A percentile compares a stretch with the other conserved stretches of the same genome.
phyloP scores from a whole-genome alignment of 1,140 invertebrate genomes.

The Drosophila equinoxialis region DNA sequence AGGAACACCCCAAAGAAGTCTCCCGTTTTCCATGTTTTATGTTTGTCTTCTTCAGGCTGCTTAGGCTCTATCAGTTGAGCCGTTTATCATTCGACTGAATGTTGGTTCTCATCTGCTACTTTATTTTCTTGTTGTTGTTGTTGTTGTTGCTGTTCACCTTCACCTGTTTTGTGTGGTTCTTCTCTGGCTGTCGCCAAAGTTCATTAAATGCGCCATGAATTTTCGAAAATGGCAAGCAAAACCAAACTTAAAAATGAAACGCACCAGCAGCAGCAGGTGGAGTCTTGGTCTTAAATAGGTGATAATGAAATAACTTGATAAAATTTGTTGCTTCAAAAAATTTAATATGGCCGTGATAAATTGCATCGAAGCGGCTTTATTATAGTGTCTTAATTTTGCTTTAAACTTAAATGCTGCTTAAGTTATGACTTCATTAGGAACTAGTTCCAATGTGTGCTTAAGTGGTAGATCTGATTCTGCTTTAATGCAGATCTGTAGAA shows the following conservation, averaged over 20 bases:
- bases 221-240: constrained; percentile 29
- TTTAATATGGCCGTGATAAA: constrained; percentile 9
- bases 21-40: constrained; percentile 5
- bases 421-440: not conserved
- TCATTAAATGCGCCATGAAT: constrained; percentile 61
- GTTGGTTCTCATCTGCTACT: constrained; percentile 16
- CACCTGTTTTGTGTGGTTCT: constrained; percentile 45
- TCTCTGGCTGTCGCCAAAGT: constrained; percentile 51
- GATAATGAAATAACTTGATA: constrained; percentile 9
- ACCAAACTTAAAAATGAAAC: constrained; percentile 35
- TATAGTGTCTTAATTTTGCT: constrained; percentile 1
- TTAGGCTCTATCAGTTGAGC: constrained; percentile 64
- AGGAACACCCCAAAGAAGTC: not conserved
- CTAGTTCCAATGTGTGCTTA: not conserved
- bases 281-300: constrained; percentile 1
- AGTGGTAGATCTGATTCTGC: too few species aligned
- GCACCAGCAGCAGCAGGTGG: not conserved
- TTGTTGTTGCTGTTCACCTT: constrained; percentile 9
- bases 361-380: not conserved
- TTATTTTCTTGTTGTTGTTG: constrained; percentile 1
- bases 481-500: too few species aligned
- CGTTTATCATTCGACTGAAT: constrained; percentile 65
- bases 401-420: not conserved
- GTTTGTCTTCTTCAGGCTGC: constrained; percentile 36
- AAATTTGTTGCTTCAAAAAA: constrained; percentile 14